Base-by-base conservation (phyloP, 1,140 invertebrate genomes). In the Aphelenchoides fujianensis region DNA sequence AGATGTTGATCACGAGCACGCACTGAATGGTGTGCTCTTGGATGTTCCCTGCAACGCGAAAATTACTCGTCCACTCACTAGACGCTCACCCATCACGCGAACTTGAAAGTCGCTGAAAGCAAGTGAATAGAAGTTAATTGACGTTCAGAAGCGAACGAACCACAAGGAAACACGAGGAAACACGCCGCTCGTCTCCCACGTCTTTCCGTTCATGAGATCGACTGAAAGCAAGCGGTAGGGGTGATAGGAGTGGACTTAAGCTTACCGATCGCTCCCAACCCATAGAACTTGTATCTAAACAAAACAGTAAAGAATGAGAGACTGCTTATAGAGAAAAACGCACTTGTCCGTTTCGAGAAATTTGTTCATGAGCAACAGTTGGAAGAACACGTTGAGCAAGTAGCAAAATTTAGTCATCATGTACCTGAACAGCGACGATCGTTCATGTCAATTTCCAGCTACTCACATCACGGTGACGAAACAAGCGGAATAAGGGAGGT, bases 1-100 rank as follows among this genome's bases (percentile, higher is more conserved):
- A 88, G 31, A 88, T 80, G 73, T 88, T 88, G 48, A 88, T 88
- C 19, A 87, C 86, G 64, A 88, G 85, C 12, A 87, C 86, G 74
- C 87, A 88, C 72, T 88, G 87, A 66, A 88, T 87, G 31, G 86
- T 86, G 71, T 88, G 86, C 53, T 85, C 82, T 68, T 82, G 81
- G 7, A 84, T 64, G 54, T 84, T 82, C 12, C n/a, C n/a, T n/a
- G n/a, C n/a, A n/a, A n/a, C n/a, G n/a, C n/a, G n/a, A n/a, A n/a
- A n/a, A n/a, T n/a, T n/a, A n/a, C n/a, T n/a, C n/a, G n/a, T n/a
- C n/a, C n/a, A n/a, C n/a, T n/a, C n/a, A n/a, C n/a, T n/a, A n/a
- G n/a, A n/a, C n/a, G n/a, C n/a, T n/a, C n/a, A n/a, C 80, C 82
- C 80, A 84, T 83, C 2, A 82, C 80, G 9, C 82, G 75, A 1